phyloP scores from a whole-genome alignment of 2,113 vertebrate genomes.

The Anarrhichthys ocellatus region DNA sequence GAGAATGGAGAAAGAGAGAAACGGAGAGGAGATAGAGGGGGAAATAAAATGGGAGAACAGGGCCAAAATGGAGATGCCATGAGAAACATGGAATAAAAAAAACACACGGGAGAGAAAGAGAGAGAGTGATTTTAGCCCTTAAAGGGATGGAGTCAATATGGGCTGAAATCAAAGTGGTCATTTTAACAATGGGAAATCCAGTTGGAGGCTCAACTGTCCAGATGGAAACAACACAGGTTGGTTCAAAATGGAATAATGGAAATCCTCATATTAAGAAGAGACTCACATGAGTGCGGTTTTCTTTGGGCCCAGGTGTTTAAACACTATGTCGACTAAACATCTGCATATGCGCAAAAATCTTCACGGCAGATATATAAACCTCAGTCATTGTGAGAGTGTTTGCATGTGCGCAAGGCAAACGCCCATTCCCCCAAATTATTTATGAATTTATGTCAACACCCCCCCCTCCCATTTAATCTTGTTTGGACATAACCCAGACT shows the following conservation, averaged over 20 bases:
- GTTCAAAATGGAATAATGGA: slow-evolving; percentile 39
- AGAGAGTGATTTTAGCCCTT: slow-evolving; percentile 60
- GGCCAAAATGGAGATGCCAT: slow-evolving; percentile 74
- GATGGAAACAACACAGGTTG: slow-evolving; percentile 48
- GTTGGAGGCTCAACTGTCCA: slow-evolving; percentile 59
- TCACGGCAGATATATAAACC: slow-evolving; percentile 42
- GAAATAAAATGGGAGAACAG: slow-evolving; percentile 56
- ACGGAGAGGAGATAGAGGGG: slow-evolving; percentile 25
- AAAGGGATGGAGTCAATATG: slow-evolving; percentile 63
- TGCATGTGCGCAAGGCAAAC: slow-evolving; percentile 48
- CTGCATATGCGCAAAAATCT: slow-evolving; percentile 21
- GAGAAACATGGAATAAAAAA: slow-evolving; percentile 67
- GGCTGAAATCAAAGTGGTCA: slow-evolving; percentile 65
- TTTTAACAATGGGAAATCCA: slow-evolving; percentile 72
- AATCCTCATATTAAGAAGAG: slow-evolving; percentile 22
- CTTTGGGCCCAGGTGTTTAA: slow-evolving; percentile 9
- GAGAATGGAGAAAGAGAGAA: slow-evolving; percentile 69
- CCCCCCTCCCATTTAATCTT: slow-evolving; percentile 58
- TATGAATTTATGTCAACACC: slow-evolving; percentile 62
- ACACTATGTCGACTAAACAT: slow-evolving; percentile 26
- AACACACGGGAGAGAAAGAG: slow-evolving; percentile 32
- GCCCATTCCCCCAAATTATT: slow-evolving; percentile 54
- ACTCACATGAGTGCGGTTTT: slow-evolving; percentile 4
- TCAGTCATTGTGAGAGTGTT: slow-evolving; percentile 54
- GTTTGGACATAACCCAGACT: slow-evolving; percentile 69